These are phyloP conservation scores for Ianthella basta DNA, from an alignment of 37 sponge, comb jelly and placozoan genomes.

Conservation along the genomic window DNA sequence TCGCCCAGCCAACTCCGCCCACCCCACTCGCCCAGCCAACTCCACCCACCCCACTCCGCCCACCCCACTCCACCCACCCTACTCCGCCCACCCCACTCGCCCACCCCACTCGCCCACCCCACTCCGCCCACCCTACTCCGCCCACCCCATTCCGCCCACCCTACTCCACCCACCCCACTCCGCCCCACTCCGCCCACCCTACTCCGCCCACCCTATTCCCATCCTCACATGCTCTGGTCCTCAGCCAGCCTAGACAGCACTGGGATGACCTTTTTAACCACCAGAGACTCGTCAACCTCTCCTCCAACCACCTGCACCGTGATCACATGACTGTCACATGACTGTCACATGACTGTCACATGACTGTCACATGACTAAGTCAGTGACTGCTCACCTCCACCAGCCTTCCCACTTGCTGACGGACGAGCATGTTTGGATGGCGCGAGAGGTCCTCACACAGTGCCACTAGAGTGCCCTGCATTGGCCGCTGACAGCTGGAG, in stretches of 20 bases:
- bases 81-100: no score
- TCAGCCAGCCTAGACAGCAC: constrained; percentile 66
- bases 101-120: no score
- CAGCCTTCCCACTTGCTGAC: constrained; percentile 60
- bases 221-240: constrained; percentile 71
- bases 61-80: no score
- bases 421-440: constrained; percentile 67
- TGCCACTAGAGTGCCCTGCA: constrained; percentile 44
- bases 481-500: background rate
- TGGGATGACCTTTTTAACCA: constrained; percentile 59
- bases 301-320: constrained; percentile 49
- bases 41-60: no score
- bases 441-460: constrained; percentile 54
- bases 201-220: no score
- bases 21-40: no score
- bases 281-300: constrained; percentile 56
- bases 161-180: no score
- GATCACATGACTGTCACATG: background rate
- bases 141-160: no score
- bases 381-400: constrained; percentile 54
- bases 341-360: background rate
- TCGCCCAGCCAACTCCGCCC: no score
- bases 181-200: no score
- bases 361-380: background rate
- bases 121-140: no score